Evolutionary conservation across 1,140 invertebrate genomes (phyloP).

Genomic region (Drosophila carrolli): DNA sequence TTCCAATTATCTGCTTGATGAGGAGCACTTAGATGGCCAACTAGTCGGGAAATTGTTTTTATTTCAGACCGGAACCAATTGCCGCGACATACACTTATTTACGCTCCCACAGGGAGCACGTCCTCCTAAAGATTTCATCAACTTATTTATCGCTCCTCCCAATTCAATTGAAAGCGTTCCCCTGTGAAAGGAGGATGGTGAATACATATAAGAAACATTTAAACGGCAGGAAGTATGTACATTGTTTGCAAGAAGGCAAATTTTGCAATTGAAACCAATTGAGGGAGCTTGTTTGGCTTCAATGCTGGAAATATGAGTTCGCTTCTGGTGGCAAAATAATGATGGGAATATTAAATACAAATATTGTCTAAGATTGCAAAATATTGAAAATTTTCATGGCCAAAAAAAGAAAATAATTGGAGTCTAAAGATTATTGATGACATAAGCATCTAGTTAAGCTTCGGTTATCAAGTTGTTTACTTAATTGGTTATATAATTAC

Average conservation of each 20-base stretch:
- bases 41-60: conserved; percentile 9
- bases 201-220: background rate
- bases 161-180: conserved; percentile 32
- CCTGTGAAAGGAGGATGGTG: background rate
- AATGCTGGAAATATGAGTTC: conserved; percentile 16
- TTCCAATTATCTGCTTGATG: conserved; percentile 28
- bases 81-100: background rate
- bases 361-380: conserved; percentile 5
- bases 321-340: conserved; percentile 6
- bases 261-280: conserved; percentile 35
- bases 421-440: background rate
- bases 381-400: background rate
- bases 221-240: conserved; percentile 13
- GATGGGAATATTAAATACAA: conserved; percentile 12
- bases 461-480: too few relatives aligned
- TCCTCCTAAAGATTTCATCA: conserved; percentile 23
- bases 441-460: too few relatives aligned
- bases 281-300: conserved; percentile 32
- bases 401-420: conserved; percentile 6
- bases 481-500: too few relatives aligned
- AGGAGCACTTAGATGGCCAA: conserved; percentile 17
- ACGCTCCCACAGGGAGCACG: conserved; percentile 12
- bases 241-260: conserved; percentile 27
- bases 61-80: conserved; percentile 20
- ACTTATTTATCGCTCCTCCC: conserved; percentile 44